These are phyloP conservation scores for Ophioninae sp. DNA, from an alignment of 2,888 invertebrate species.

Conservation along the genomic window DNA sequence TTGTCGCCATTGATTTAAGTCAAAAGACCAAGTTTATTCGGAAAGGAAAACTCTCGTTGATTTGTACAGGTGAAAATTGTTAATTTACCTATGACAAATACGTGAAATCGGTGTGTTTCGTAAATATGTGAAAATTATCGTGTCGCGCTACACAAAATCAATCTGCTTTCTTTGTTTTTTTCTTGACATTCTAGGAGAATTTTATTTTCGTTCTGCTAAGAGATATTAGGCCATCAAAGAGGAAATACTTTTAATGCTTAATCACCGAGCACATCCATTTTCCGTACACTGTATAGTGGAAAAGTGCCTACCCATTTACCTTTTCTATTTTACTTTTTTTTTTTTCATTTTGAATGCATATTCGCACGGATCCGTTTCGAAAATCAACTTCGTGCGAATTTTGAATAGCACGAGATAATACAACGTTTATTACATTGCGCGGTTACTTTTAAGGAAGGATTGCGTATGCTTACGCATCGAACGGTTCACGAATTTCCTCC, in stretches of 20 bases:
- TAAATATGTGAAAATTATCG: constrained; percentile 42
- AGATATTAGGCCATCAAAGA: constrained; percentile 55
- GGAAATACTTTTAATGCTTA: constrained; percentile 18
- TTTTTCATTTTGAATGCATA: background rate
- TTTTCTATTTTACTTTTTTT: background rate
- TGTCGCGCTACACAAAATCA: constrained; percentile 20
- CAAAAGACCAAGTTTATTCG: constrained; percentile 10
- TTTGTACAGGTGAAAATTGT: constrained; percentile 8
- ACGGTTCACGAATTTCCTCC: background rate
- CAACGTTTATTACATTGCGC: background rate
- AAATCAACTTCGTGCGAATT: background rate
- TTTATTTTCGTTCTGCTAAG: constrained; percentile 28
- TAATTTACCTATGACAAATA: constrained; percentile 14
- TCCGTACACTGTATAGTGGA: background rate
- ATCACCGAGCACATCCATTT: constrained; percentile 10
- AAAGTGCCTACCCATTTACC: background rate
- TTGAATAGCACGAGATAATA: background rate
- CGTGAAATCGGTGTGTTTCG: constrained; percentile 6
- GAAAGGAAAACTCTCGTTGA: constrained; percentile 10
- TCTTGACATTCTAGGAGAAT: constrained; percentile 33
- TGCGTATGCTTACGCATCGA: background rate
- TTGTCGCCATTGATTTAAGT: background rate
- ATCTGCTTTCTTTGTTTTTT: background rate
- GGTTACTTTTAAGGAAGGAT: background rate
- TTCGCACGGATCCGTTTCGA: background rate